Percentiles rank a stretch among this genome's conserved stretches.
These are phyloP conservation scores for Drosophila ananassae DNA, from an alignment of 1,140 invertebrate species.

Conservation along the genomic window DNA sequence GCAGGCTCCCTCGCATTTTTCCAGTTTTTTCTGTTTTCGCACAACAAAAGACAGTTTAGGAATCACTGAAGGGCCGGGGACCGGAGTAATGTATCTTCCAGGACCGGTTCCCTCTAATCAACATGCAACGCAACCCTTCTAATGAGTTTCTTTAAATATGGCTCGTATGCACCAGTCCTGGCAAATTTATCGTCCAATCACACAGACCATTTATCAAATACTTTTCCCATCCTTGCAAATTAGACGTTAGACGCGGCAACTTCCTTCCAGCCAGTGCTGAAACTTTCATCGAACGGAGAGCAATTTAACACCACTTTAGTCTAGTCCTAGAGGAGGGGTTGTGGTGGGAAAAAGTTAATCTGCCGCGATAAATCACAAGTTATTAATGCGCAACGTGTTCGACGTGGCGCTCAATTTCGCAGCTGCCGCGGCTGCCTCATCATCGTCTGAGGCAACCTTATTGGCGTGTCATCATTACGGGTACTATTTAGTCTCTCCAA, in stretches of 20 bases:
- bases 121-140: constrained; percentile 2
- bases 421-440: constrained; percentile 38
- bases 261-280: constrained; percentile 29
- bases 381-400: constrained; percentile 72
- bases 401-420: constrained; percentile 54
- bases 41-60: constrained; percentile 78
- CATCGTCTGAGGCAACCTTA: constrained; percentile 28
- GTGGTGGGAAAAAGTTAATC: constrained; percentile 43
- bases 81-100: constrained; percentile 43
- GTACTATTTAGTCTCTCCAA: constrained; percentile 50
- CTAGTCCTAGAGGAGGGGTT: constrained; percentile 2
- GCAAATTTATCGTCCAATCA: constrained; percentile 26
- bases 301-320: constrained; percentile 63
- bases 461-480: constrained; percentile 41
- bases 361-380: constrained; percentile 68
- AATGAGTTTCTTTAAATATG: constrained; percentile 9
- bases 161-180: not conserved
- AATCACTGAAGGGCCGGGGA: constrained; percentile 47
- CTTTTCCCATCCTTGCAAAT: constrained; percentile 48
- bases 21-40: constrained; percentile 41
- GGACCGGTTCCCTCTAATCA: not conserved
- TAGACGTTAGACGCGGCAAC: constrained; percentile 30
- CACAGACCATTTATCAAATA: constrained; percentile 40
- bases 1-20: constrained; percentile 25
- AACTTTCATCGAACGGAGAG: constrained; percentile 61